Evolutionary conservation across 2,888 invertebrate species (phyloP).

Genomic region (Cephus pulcher): DNA sequence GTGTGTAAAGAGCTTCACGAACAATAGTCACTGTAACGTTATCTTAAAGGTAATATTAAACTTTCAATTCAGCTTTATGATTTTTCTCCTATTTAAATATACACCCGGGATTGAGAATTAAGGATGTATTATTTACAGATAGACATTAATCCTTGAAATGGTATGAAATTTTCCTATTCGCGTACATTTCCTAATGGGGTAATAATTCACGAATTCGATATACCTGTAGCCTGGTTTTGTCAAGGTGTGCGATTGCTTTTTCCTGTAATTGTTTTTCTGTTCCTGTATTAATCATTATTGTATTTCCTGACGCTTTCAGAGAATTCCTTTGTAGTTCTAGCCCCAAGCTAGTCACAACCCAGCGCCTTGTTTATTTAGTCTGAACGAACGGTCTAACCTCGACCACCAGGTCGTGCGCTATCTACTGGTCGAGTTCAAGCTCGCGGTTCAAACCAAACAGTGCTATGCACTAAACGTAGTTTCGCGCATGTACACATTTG

Average conservation of each 20-base stretch:
- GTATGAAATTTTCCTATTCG: neutral
- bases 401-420: neutral
- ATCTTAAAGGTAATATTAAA: neutral
- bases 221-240: neutral
- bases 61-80: neutral
- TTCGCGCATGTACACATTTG: slow-evolving; percentile 7
- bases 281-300: neutral
- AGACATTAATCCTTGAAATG: neutral
- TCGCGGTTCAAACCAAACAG: slow-evolving; percentile 5
- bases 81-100: neutral
- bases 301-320: neutral
- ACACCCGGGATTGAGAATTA: neutral
- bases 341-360: neutral
- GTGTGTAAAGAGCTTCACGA: neutral
- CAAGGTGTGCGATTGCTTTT: neutral
- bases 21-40: neutral
- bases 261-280: neutral
- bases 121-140: neutral
- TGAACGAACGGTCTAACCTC: slow-evolving; percentile 19
- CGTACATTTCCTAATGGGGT: neutral
- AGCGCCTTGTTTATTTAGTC: slow-evolving; percentile 19
- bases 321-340: neutral
- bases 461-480: slow-evolving; percentile 5
- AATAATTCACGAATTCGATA: neutral
- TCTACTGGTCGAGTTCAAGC: neutral